These are phyloP conservation scores for Hymenochirus boettgeri DNA, from an alignment of 2,113 vertebrate species.

Conservation along the genomic window DNA sequence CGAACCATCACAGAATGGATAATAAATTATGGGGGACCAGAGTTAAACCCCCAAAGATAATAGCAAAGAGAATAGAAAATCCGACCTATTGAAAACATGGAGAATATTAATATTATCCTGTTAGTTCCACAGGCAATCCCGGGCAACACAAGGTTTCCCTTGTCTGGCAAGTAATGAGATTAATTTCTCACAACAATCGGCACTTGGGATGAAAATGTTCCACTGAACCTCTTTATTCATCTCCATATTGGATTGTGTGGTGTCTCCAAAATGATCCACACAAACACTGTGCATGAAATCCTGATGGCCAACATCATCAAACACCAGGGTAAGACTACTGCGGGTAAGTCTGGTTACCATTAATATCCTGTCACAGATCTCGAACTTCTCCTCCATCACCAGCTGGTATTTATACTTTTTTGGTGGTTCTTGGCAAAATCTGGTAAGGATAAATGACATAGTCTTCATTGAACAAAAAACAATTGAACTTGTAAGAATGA, in stretches of 20 bases:
- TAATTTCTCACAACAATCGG: constrained; percentile 87
- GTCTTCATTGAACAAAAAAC: constrained; percentile 93
- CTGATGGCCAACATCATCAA: constrained; percentile 86
- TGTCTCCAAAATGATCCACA: constrained; percentile 85
- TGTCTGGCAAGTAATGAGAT: constrained; percentile 89
- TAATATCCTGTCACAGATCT: constrained; percentile 88
- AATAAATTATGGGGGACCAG: too few species aligned
- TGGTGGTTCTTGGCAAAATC: constrained; percentile 94
- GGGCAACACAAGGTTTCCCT: constrained; percentile 88
- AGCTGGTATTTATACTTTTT: constrained; percentile 85
- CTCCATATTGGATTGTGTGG: constrained; percentile 47
- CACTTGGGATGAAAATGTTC: constrained; percentile 89
- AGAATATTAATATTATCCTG: constrained; percentile 64
- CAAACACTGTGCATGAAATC: constrained; percentile 88
- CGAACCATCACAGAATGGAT: too few species aligned
- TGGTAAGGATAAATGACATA: constrained; percentile 92
- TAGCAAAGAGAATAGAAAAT: too few species aligned
- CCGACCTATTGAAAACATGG: too few species aligned
- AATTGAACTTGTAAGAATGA: constrained; percentile 83
- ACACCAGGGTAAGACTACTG: constrained; percentile 89
- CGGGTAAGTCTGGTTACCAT: constrained; percentile 93
- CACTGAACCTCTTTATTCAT: constrained; percentile 81
- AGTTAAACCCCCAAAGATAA: too few species aligned
- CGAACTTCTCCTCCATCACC: constrained; percentile 81
- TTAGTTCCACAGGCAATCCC: constrained; percentile 90